These are phyloP conservation scores for Stigmatopora argus DNA, from an alignment of 2,113 vertebrate genomes.

Conservation along the genomic window DNA sequence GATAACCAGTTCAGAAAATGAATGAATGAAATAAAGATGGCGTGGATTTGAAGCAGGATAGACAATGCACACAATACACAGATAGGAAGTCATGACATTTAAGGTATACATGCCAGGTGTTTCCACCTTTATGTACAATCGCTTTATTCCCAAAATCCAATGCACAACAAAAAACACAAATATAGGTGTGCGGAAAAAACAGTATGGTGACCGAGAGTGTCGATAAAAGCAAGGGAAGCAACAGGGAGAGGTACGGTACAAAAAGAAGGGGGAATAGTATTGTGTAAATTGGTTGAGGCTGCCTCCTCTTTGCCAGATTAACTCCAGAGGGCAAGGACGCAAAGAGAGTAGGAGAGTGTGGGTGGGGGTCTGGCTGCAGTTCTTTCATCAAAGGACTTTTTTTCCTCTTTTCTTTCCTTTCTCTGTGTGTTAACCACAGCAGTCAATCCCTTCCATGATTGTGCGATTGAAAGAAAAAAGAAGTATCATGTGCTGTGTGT, in stretches of 20 bases:
- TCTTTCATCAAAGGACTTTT: conserved; percentile 63
- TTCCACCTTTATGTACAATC: conserved; percentile 44
- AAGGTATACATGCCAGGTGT: conserved; percentile 43
- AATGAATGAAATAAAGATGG: not conserved
- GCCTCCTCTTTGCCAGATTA: conserved; percentile 64
- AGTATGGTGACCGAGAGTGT: conserved; percentile 35
- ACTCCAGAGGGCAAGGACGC: conserved; percentile 63
- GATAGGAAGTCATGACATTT: conserved; percentile 23
- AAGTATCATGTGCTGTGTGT: conserved; percentile 3
- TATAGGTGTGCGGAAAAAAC: conserved; percentile 40
- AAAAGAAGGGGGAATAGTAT: conserved; percentile 40
- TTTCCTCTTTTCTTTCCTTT: conserved; percentile 24
- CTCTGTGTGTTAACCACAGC: conserved; percentile 55
- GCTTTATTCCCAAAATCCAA: conserved; percentile 45
- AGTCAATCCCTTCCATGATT: conserved; percentile 57
- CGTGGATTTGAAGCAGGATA: not conserved
- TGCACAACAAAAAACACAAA: conserved; percentile 30
- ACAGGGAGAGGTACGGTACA: conserved; percentile 24
- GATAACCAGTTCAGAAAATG: too few relatives aligned
- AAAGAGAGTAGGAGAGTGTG: conserved; percentile 38
- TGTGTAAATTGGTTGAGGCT: conserved; percentile 64
- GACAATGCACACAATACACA: conserved; percentile 19
- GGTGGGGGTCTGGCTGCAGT: conserved; percentile 56
- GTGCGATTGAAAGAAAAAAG: conserved; percentile 35
- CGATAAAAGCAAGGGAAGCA: conserved; percentile 19